These are phyloP conservation scores for Perccottus glenii DNA, from an alignment of 2,113 vertebrate species.

Conservation along the genomic window DNA sequence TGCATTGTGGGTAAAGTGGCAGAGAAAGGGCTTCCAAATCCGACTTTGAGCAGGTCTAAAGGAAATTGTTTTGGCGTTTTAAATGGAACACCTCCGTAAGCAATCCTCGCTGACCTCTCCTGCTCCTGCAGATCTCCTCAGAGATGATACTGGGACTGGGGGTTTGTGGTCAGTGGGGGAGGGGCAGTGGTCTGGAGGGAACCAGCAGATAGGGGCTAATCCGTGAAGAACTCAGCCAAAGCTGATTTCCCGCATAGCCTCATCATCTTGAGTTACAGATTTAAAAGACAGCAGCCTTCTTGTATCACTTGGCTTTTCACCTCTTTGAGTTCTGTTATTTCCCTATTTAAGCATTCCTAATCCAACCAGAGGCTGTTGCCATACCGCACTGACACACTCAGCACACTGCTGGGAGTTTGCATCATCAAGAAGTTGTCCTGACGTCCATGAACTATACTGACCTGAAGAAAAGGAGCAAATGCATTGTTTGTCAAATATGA, in stretches of 20 bases:
- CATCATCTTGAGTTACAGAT: conserved; percentile 73
- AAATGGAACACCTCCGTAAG: conserved; percentile 79
- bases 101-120: conserved; percentile 60
- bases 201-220: conserved; percentile 60
- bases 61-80: conserved; percentile 73
- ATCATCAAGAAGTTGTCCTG: background rate
- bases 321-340: conserved; percentile 37
- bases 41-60: conserved; percentile 44
- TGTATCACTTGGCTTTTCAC: conserved; percentile 59
- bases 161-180: conserved; percentile 18
- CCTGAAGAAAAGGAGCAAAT: background rate
- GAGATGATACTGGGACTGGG: background rate
- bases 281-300: conserved; percentile 63
- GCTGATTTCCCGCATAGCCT: conserved; percentile 66
- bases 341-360: conserved; percentile 34
- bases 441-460: background rate
- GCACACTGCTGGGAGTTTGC: background rate
- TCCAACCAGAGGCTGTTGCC: conserved; percentile 50
- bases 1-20: conserved; percentile 56
- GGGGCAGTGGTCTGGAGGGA: conserved; percentile 7
- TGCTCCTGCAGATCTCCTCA: conserved; percentile 13
- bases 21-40: conserved; percentile 56
- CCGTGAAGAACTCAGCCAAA: conserved; percentile 44
- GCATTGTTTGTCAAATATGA: background rate
- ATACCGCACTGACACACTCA: conserved; percentile 29